phyloP scores from a whole-genome alignment of 2,888 invertebrate genomes.

The Schrankia costaestrigalis region DNA sequence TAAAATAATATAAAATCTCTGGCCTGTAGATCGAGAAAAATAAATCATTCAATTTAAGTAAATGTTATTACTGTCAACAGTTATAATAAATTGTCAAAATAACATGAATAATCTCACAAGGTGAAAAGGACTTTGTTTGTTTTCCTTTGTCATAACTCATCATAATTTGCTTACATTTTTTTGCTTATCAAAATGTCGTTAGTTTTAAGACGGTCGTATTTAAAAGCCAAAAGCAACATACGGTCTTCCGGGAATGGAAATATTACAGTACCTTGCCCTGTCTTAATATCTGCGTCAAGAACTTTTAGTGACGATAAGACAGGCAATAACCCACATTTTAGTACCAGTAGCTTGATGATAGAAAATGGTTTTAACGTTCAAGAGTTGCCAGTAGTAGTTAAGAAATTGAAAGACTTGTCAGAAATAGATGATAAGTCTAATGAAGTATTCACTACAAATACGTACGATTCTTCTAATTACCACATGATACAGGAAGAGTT shows the following conservation, averaged over 20 bases:
- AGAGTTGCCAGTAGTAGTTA: constrained; percentile 84
- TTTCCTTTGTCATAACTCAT: constrained; percentile 14
- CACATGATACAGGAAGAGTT: constrained; percentile 71
- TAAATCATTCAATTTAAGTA: no score
- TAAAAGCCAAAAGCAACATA: constrained; percentile 53
- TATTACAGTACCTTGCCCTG: constrained; percentile 25
- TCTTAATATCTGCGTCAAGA: constrained; percentile 34
- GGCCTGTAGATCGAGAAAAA: no score
- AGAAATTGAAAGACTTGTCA: constrained; percentile 67
- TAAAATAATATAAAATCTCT: no score
- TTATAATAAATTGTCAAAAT: no score
- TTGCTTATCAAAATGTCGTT: constrained; percentile 49
- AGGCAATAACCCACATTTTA: constrained; percentile 52
- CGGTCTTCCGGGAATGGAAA: constrained; percentile 37
- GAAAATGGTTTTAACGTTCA: constrained; percentile 85
- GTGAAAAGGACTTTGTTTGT: constrained; percentile 15
- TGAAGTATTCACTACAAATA: constrained; percentile 29
- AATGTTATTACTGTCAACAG: no score
- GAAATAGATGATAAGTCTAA: constrained; percentile 45
- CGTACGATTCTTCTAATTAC: constrained; percentile 54
- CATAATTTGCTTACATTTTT: constrained; percentile 5
- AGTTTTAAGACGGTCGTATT: constrained; percentile 56
- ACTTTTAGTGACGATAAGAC: constrained; percentile 55
- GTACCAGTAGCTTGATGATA: constrained; percentile 78
- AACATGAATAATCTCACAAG: no score